Percentiles rank a stretch among this genome's conserved stretches.
Evolutionary conservation across 2,888 invertebrate species (phyloP).

Genomic region (Folsomia manolachei): DNA sequence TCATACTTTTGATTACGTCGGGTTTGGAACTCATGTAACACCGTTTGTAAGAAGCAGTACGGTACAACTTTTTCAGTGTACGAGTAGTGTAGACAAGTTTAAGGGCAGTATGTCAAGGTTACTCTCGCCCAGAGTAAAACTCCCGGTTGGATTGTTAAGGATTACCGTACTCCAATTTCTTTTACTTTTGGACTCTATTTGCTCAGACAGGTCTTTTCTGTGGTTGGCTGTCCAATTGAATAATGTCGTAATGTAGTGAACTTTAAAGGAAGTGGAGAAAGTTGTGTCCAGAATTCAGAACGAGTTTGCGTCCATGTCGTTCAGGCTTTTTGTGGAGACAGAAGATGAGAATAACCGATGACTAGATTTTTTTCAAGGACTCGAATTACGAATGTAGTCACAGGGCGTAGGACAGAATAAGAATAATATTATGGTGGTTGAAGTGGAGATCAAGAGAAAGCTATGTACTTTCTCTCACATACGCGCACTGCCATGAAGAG

Average conservation of each 20-base stretch:
- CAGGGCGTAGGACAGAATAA: too few relatives aligned
- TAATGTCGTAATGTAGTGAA: background rate
- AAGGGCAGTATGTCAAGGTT: slow-evolving; percentile 17
- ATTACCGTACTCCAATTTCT: background rate
- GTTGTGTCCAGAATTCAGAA: background rate
- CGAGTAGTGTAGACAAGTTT: background rate
- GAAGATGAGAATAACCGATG: too few relatives aligned
- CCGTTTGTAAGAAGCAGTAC: background rate
- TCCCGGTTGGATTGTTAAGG: too few relatives aligned
- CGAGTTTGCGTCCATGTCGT: too few relatives aligned
- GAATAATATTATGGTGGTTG: too few relatives aligned
- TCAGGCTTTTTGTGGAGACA: too few relatives aligned
- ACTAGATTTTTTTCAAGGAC: too few relatives aligned
- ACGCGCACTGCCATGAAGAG: too few relatives aligned
- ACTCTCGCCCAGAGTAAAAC: background rate
- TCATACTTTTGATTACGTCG: background rate
- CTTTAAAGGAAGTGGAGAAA: background rate
- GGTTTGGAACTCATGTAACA: background rate
- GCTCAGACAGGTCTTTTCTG: background rate
- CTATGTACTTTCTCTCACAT: background rate
- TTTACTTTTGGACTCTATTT: background rate
- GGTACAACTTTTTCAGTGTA: too few relatives aligned
- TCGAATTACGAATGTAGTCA: too few relatives aligned
- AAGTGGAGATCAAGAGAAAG: background rate
- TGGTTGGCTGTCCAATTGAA: background rate